Percentiles rank a stretch among this genome's conserved stretches.
phyloP scores from a whole-genome alignment of 2,113 vertebrate genomes.

The Semnopithecus entellus region DNA sequence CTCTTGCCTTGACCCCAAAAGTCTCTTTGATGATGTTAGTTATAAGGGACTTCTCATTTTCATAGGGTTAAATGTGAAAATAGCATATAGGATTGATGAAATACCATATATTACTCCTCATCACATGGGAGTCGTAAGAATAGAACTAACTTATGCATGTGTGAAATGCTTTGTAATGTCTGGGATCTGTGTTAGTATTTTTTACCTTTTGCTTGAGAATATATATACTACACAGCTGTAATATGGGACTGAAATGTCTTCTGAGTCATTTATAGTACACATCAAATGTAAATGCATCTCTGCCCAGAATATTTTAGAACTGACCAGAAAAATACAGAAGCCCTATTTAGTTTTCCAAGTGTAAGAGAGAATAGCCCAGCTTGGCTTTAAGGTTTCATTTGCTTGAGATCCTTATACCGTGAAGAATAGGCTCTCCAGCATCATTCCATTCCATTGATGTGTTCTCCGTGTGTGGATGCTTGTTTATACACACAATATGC shows the following conservation, averaged over 20 bases:
- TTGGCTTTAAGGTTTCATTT: not conserved
- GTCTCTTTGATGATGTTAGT: not conserved
- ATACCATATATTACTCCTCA: not conserved
- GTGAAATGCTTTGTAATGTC: not conserved
- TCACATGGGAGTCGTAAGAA: not conserved
- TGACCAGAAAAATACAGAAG: not conserved
- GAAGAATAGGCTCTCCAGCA: not conserved
- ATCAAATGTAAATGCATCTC: not conserved
- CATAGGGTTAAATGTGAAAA: not conserved
- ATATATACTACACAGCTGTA: not conserved
- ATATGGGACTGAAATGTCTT: not conserved
- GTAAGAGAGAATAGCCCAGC: not conserved
- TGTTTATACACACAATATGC: conserved; percentile 2
- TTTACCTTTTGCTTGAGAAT: not conserved
- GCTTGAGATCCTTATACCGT: not conserved
- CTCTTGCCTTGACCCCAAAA: not conserved
- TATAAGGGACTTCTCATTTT: not conserved
- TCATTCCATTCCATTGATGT: conserved; percentile 47
- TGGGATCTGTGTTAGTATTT: not conserved
- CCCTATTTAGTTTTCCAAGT: not conserved
- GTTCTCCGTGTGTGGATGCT: not conserved
- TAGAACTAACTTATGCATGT: not conserved
- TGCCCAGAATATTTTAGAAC: not conserved
- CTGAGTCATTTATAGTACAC: not conserved
- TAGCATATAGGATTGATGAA: not conserved